These are phyloP conservation scores for Scophthalmus maximus DNA, from an alignment of 2,113 vertebrate genomes.

Conservation along the genomic window DNA sequence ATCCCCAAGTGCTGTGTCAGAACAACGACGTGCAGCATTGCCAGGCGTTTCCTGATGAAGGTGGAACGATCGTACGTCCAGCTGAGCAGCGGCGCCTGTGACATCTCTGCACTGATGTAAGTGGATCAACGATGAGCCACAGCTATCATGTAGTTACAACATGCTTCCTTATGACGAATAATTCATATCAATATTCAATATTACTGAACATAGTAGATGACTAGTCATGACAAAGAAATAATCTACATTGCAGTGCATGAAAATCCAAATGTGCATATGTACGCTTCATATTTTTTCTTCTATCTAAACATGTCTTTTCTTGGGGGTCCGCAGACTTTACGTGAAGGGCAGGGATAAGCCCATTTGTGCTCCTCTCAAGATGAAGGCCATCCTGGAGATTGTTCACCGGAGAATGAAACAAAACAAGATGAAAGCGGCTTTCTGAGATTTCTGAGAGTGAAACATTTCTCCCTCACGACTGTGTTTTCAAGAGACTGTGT, in stretches of 20 bases:
- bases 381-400: accelerated
- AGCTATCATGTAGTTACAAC: too few species aligned
- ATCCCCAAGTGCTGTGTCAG: slow-evolving; percentile 73
- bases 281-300: background rate
- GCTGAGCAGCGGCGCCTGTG: slow-evolving; percentile 49
- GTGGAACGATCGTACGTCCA: slow-evolving; percentile 13
- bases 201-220: too few species aligned
- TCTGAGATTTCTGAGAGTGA: background rate
- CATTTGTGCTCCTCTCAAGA: slow-evolving; percentile 22
- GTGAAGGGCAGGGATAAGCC: background rate
- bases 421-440: background rate
- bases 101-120: slow-evolving; percentile 75
- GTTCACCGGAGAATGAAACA: accelerated
- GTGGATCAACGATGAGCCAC: slow-evolving; percentile 14
- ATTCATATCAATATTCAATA: too few species aligned
- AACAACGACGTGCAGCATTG: background rate
- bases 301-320: background rate
- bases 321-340: slow-evolving; percentile 59
- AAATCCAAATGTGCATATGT: background rate
- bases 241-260: too few species aligned
- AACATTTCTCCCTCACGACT: background rate
- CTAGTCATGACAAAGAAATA: too few species aligned
- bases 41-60: accelerated
- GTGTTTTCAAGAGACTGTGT: slow-evolving; percentile 13
- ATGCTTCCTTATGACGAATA: too few species aligned